phyloP scores from a whole-genome alignment of 1,140 invertebrate species.

The Oreohelix idahoensis region DNA sequence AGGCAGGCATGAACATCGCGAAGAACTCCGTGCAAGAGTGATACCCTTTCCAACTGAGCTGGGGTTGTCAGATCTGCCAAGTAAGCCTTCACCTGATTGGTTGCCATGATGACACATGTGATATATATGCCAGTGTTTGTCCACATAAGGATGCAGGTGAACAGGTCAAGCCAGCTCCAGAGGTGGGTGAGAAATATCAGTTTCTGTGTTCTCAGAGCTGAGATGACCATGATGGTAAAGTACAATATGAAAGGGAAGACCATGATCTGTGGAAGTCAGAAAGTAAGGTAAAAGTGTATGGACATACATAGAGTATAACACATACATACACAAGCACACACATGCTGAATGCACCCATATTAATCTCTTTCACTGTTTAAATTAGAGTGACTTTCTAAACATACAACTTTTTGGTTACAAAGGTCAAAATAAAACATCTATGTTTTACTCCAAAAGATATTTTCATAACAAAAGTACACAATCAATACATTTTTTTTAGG shows the following conservation, averaged over 20 bases:
- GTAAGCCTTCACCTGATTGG: slow-evolving; percentile 51
- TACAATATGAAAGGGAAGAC: slow-evolving; percentile 59
- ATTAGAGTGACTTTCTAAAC: no score
- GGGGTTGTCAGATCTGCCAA: slow-evolving; percentile 41
- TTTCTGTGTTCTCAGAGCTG: slow-evolving; percentile 45
- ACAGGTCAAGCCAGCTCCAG: slow-evolving; percentile 62
- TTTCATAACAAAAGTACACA: no score
- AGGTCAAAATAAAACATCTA: no score
- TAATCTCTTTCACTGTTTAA: no score
- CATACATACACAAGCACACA: background rate
- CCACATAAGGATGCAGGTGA: slow-evolving; percentile 51
- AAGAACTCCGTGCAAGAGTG: slow-evolving; percentile 56
- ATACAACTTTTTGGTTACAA: no score
- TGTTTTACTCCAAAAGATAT: no score
- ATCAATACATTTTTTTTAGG: no score
- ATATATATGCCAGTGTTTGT: slow-evolving; percentile 59
- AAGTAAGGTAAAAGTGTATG: background rate
- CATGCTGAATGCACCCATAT: background rate
- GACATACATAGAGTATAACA: background rate
- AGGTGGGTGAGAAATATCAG: slow-evolving; percentile 50
- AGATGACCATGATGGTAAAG: slow-evolving; percentile 51
- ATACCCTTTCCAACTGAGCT: slow-evolving; percentile 57
- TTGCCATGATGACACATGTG: slow-evolving; percentile 58
- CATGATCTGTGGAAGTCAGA: slow-evolving; percentile 46
- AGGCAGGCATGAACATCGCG: slow-evolving; percentile 61